Evolutionary conservation across 2,797 vertebrate species (phyloP).

Genomic region (Ataeniobius toweri): DNA sequence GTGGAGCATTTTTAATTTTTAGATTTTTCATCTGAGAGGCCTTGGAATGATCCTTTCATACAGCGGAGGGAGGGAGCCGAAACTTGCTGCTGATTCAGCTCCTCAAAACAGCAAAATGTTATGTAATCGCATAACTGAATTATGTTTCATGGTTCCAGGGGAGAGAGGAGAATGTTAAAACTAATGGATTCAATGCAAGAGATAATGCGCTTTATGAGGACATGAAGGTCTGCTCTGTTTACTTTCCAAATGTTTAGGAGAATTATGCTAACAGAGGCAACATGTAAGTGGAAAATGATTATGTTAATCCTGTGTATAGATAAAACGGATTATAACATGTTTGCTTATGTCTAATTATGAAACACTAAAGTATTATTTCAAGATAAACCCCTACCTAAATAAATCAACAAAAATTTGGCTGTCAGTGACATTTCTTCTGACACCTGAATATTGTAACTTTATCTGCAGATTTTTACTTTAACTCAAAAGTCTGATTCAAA

Average conservation of each 20-base stretch:
- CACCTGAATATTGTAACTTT: neutral
- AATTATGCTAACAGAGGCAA: slow-evolving; percentile 3
- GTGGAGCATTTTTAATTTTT: slow-evolving; percentile 45
- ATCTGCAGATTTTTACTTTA: neutral
- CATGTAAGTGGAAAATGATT: neutral
- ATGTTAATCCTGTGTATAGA: neutral
- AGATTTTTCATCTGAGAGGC: slow-evolving; percentile 40
- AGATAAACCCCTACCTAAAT: neutral
- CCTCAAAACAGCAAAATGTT: slow-evolving; percentile 24
- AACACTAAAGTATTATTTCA: neutral
- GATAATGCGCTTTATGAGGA: slow-evolving; percentile 42
- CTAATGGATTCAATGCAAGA: slow-evolving; percentile 41
- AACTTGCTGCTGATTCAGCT: slow-evolving; percentile 40
- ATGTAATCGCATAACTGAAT: slow-evolving; percentile 47
- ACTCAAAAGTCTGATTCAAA: neutral
- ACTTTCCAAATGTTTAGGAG: slow-evolving; percentile 11
- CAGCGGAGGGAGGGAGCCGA: slow-evolving; percentile 24
- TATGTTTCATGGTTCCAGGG: slow-evolving; percentile 29
- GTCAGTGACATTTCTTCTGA: neutral
- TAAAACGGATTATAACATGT: neutral
- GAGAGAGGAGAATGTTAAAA: slow-evolving; percentile 31
- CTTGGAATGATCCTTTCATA: slow-evolving; percentile 56
- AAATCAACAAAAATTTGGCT: neutral
- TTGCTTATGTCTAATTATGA: neutral
- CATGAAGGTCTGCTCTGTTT: slow-evolving; percentile 29